These are phyloP conservation scores for Stichopus horrens DNA, from an alignment of 53 echinoderm and acorn worm genomes.

Conservation along the genomic window DNA sequence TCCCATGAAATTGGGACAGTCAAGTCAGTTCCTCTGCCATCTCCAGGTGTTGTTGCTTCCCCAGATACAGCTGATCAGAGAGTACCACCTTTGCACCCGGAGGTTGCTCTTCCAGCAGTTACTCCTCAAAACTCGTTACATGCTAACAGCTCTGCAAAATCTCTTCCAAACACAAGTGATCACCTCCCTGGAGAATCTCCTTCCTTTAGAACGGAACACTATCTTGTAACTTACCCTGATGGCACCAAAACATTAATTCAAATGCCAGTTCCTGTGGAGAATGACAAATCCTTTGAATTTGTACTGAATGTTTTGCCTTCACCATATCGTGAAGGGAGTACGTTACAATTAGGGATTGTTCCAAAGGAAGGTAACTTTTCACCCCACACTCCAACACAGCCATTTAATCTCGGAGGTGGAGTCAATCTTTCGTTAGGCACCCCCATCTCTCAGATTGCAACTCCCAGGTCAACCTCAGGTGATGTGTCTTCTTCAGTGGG, in stretches of 20 bases:
- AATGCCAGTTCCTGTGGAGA: conserved; percentile 45
- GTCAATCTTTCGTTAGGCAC: not conserved
- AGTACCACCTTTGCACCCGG: conserved; percentile 25
- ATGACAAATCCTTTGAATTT: conserved; percentile 29
- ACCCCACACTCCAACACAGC: conserved; percentile 4
- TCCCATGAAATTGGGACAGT: not conserved
- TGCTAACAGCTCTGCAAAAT: not conserved
- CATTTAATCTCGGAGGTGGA: not conserved
- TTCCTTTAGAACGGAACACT: conserved; percentile 52
- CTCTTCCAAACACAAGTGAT: not conserved
- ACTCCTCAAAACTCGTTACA: not conserved
- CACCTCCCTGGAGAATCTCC: not conserved
- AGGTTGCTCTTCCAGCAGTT: not conserved
- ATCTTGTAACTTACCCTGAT: conserved; percentile 63
- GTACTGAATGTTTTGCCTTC: conserved; percentile 31
- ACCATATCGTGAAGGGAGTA: conserved; percentile 2
- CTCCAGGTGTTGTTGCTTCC: not conserved
- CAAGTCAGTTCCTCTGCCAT: not conserved
- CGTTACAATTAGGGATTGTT: conserved; percentile 21
- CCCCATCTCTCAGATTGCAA: not conserved
- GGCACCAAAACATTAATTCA: conserved; percentile 62
- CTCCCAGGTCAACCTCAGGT: not conserved
- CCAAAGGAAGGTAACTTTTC: conserved; percentile 7
- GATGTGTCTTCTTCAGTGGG: not conserved
- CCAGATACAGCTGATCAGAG: not conserved